Base-by-base conservation (phyloP, 2,888 invertebrate species). In the Platypus cylindrus region DNA sequence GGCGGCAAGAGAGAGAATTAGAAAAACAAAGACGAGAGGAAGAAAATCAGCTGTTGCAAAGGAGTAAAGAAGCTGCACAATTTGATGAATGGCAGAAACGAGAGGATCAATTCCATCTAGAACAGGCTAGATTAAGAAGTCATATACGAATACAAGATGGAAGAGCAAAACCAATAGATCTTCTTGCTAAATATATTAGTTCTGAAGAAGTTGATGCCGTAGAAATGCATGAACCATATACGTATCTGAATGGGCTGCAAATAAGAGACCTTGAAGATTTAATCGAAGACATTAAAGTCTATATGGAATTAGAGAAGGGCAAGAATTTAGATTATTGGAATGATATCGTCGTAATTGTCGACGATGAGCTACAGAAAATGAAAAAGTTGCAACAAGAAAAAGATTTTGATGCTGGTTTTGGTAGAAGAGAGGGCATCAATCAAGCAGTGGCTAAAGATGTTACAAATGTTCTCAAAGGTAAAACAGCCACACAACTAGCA, bases 141-240 rank as follows among this genome's bases (percentile, higher is more conserved):
- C 79, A 85, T 55, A 95, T 98, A 45, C 75, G 98, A 41, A 97
- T 99, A 39, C 84, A 93, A 34, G 42, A 44, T 37, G 41, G 44
- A 20, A 30, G 42, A 37, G 95, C 97, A 0, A 98, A 98, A 56
- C 95, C 98, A 0, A 98, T 99, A 46, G 98, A 99, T 68, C 68
- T 97, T 43, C 65, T 98, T 35, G 95, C 95, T 0, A 87, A 95
- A 66, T 98, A 97, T 54, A 87, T 95, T 36, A 84, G 85, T 56
- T 82, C 85, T 1, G 86, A 91, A 52, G 73, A 81, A 45, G 85
- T 86, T 32, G 84, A 93, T 51, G 86, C 91, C 0, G 80, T 95
- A 15, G 95, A 97, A 66, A 90, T 98, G 87, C 91, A 94, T 56
- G 95, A 98, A 59, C 97, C 98, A 0, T 93, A 95, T 57, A 85